Evolutionary conservation across 2,797 vertebrate species (phyloP).

Genomic region (Choloepus didactylus): DNA sequence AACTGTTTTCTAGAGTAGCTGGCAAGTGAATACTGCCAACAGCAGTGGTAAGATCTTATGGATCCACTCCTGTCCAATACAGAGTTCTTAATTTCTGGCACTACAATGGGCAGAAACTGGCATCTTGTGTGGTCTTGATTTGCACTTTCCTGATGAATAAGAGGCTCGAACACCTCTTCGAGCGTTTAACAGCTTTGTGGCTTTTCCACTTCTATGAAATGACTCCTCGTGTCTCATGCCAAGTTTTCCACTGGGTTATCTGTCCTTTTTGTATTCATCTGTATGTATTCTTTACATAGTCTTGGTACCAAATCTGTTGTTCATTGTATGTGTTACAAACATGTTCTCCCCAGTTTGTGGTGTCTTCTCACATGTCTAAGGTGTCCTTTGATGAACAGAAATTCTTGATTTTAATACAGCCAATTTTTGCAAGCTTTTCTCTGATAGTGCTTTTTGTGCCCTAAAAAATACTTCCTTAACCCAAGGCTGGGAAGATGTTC

Average conservation of each 20-base stretch:
- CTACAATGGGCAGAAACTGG: too few relatives aligned
- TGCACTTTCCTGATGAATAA: too few relatives aligned
- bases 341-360: background rate
- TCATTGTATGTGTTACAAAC: too few relatives aligned
- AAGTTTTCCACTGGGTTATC: background rate
- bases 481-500: conserved; percentile 5
- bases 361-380: too few relatives aligned
- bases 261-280: background rate
- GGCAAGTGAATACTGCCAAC: background rate
- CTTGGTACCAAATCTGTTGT: conserved; percentile 12
- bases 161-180: background rate
- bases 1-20: background rate
- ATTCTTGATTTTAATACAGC: conserved; percentile 54
- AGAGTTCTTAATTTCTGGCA: conserved; percentile 41
- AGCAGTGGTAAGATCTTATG: background rate
- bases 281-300: conserved; percentile 37
- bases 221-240: background rate
- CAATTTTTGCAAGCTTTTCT: conserved; percentile 29
- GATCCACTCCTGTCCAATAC: background rate
- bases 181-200: background rate
- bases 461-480: conserved; percentile 42
- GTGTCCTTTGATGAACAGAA: background rate
- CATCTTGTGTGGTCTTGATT: conserved; percentile 8
- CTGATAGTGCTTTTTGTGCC: background rate
- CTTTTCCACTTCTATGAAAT: conserved; percentile 46